A percentile compares a stretch with the other conserved stretches of the same genome.
Evolutionary conservation across 37 sponge, comb jelly and placozoan species (phyloP).

Genomic region (Lycopodina hypogea): DNA sequence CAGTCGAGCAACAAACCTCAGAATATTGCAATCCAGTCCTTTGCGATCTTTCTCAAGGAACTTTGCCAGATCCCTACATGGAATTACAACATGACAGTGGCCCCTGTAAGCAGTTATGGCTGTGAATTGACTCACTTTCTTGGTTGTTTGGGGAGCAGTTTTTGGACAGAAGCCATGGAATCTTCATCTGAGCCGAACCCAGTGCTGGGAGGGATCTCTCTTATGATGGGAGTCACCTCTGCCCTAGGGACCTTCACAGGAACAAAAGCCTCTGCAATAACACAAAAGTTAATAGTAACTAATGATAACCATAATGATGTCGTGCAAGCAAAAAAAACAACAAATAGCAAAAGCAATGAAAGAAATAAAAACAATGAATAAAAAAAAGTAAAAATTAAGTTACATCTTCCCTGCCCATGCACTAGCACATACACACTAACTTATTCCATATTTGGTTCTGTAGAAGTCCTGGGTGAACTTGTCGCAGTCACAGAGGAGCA

Average conservation of each 20-base stretch:
- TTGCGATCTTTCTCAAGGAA: slow-evolving; percentile 98
- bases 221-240: slow-evolving; percentile 21
- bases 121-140: slow-evolving; percentile 49
- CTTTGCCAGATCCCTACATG: slow-evolving; percentile 83
- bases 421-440: too few relatives aligned
- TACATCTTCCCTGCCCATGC: too few relatives aligned
- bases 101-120: not conserved
- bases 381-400: not conserved
- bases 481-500: slow-evolving; percentile 91
- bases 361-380: not conserved
- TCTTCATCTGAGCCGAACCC: slow-evolving; percentile 97
- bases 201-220: slow-evolving; percentile 84
- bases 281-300: not conserved
- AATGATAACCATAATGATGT: not conserved
- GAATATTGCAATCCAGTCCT: slow-evolving; percentile 92
- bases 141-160: slow-evolving; percentile 94
- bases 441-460: slow-evolving; percentile 82
- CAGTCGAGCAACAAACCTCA: slow-evolving; percentile 86
- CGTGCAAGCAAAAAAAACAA: not conserved
- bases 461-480: slow-evolving; percentile 93
- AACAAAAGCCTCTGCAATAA: slow-evolving; percentile 60
- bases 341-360: not conserved
- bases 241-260: slow-evolving; percentile 54
- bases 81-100: not conserved
- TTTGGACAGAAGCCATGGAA: slow-evolving; percentile 77